Percentiles rank a stretch among this genome's conserved stretches.
Evolutionary conservation across 2,797 vertebrate species (phyloP).

Genomic region (Sebastes hopkinsi): DNA sequence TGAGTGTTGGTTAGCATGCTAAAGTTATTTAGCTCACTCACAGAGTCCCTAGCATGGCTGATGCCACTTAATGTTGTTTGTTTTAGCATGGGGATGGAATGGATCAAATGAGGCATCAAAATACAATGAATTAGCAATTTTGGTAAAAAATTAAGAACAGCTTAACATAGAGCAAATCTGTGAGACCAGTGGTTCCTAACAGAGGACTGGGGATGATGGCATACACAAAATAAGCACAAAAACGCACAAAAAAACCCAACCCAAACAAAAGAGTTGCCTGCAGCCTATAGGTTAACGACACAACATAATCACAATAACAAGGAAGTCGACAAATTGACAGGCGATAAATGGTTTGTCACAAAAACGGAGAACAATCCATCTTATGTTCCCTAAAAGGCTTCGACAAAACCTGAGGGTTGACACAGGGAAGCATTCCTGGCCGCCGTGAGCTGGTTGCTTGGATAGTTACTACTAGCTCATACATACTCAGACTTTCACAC

Average conservation of each 20-base stretch:
- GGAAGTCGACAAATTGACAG: slow-evolving; percentile 46
- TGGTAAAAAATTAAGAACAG: not conserved
- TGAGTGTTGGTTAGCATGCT: not conserved
- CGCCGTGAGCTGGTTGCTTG: slow-evolving; percentile 54
- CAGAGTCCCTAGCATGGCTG: not conserved
- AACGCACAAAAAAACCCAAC: not conserved
- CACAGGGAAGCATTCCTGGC: slow-evolving; percentile 62
- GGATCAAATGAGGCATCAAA: not conserved
- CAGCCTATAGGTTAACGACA: slow-evolving; percentile 15
- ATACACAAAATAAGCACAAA: not conserved
- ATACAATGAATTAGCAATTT: not conserved
- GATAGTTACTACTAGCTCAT: slow-evolving; percentile 37
- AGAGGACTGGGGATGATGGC: not conserved
- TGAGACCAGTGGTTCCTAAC: not conserved
- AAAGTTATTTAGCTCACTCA: not conserved
- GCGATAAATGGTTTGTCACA: slow-evolving; percentile 46
- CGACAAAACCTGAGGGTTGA: slow-evolving; percentile 37
- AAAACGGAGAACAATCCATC: slow-evolving; percentile 45
- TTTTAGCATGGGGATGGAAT: not conserved
- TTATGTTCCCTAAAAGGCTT: slow-evolving; percentile 24
- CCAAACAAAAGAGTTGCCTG: not conserved
- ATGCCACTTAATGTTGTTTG: not conserved
- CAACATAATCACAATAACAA: slow-evolving; percentile 26
- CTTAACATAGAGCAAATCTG: not conserved
- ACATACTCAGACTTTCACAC: slow-evolving; percentile 7